Base-by-base conservation (phyloP, 2,888 invertebrate species). In the Mesorhabditis belari region DNA sequence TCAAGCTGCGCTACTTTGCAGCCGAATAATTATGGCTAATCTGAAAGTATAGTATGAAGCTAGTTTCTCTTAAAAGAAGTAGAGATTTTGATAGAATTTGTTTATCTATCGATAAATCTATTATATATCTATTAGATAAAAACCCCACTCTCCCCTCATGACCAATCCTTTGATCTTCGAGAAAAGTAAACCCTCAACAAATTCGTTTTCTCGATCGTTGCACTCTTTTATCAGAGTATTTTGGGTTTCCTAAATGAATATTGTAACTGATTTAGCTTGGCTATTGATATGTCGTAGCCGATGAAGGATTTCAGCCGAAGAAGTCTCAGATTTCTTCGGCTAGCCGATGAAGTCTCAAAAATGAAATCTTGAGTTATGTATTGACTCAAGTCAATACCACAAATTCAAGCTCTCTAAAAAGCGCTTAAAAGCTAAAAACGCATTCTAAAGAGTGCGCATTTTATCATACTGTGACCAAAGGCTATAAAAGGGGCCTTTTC, bases 181-280 rank as follows among this genome's bases (percentile, higher is more conserved):
- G 80, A 85, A 91, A 66, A 88, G 83, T 27, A 90, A 81, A 0
- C 87, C 87, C 81, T 91, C 90, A 0, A 90, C 87, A 82, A 90
- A 90, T 79, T 89, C 87, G 74, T 89, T 86, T 3, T 81, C 81
- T 1, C 83, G 78, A 5, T 81, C 75, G 66, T 85, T 85, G 28
- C 82, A 82, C 71, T 86, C 87, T 55, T 84, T 81, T 50, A 82
- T 81, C 75, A 89, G 87, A 24, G 82, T 76, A 5, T 82, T 77
- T 0, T 83, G 79, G 2, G 88, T 82, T 12, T 86, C 84, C n/a
- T 86, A 81, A 35, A 75, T 29, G 26, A 5, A 19, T n/a, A 49
- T n/a, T n/a, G n/a, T n/a, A 23, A n/a, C 6, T 5, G 21, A 6
- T 23, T n/a, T n/a, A n/a, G n/a, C n/a, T n/a, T n/a, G n/a, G n/a